These are phyloP conservation scores for Asobara japonica DNA, from an alignment of 1,140 invertebrate species.

Conservation along the genomic window DNA sequence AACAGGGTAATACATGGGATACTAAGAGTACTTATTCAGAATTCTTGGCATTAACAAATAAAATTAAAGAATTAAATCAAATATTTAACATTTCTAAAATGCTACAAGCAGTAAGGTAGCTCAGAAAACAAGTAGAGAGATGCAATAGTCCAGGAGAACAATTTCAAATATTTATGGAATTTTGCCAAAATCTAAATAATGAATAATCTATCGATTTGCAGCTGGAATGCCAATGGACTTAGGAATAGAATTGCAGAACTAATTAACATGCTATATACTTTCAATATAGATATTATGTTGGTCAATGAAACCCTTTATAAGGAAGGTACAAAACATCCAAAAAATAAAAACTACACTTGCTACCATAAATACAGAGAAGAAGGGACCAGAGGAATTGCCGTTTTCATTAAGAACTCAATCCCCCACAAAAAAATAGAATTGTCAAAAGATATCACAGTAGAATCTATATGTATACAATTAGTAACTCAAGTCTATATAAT, in stretches of 20 bases:
- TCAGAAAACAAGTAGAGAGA: background rate
- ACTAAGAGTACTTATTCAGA: background rate
- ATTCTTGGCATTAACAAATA: background rate
- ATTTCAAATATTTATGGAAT: background rate
- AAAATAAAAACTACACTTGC: slow-evolving; percentile 7
- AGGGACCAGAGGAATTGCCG: background rate
- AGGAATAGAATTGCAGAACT: background rate
- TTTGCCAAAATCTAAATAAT: background rate
- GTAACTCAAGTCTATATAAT: background rate
- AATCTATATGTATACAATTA: background rate
- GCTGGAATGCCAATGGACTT: slow-evolving; percentile 12
- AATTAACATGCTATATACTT: background rate
- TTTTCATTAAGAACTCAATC: background rate
- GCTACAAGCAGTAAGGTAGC: background rate
- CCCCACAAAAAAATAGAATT: background rate
- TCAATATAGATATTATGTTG: slow-evolving; percentile 9
- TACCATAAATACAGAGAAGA: background rate
- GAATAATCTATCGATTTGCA: background rate
- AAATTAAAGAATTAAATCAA: background rate
- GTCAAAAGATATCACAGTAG: background rate
- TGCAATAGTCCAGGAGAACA: background rate
- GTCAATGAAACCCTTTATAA: background rate
- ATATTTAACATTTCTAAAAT: background rate
- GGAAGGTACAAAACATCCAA: background rate
- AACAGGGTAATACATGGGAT: no score